These are phyloP conservation scores for Argyrosomus regius DNA, from an alignment of 2,797 vertebrate genomes.

Conservation along the genomic window DNA sequence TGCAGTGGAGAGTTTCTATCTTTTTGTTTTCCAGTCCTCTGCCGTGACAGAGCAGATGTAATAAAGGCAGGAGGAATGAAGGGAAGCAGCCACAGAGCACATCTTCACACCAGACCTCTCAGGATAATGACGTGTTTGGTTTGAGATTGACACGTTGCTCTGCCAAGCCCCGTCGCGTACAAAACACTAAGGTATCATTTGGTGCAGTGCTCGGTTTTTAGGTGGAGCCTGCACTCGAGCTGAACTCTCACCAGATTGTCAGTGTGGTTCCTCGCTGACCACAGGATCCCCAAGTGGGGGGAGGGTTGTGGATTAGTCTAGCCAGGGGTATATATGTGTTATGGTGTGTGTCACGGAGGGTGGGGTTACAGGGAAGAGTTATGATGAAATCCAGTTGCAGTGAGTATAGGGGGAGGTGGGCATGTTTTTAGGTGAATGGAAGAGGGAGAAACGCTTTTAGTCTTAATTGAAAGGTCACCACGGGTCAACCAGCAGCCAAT, in stretches of 20 bases:
- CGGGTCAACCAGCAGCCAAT: slow-evolving; percentile 53
- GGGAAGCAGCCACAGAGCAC: slow-evolving; percentile 28
- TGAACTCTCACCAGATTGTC: slow-evolving; percentile 70
- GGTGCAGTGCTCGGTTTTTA: slow-evolving; percentile 44
- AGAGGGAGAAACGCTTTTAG: slow-evolving; percentile 56
- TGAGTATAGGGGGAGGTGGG: slow-evolving; percentile 46
- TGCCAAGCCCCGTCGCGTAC: slow-evolving; percentile 36
- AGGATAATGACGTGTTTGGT: slow-evolving; percentile 53
- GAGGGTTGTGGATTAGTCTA: slow-evolving; percentile 51
- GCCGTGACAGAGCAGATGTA: slow-evolving; percentile 45
- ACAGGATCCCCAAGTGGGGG: slow-evolving; percentile 61
- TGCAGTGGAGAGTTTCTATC: slow-evolving; percentile 41
- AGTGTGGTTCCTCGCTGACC: slow-evolving; percentile 57
- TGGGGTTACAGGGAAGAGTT: slow-evolving; percentile 71
- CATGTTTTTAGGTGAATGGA: slow-evolving; percentile 54
- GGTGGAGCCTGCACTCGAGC: slow-evolving; percentile 63
- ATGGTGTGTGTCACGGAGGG: slow-evolving; percentile 51
- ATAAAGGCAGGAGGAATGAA: slow-evolving; percentile 54
- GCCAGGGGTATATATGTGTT: slow-evolving; percentile 58
- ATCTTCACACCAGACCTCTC: slow-evolving; percentile 53
- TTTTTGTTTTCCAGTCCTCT: slow-evolving; percentile 35
- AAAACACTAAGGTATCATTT: slow-evolving; percentile 56
- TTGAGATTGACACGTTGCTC: slow-evolving; percentile 50
- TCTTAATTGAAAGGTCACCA: slow-evolving; percentile 70
- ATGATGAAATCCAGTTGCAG: slow-evolving; percentile 52